phyloP scores from a whole-genome alignment of 2,113 vertebrate genomes.

The Urocolius indicus region DNA sequence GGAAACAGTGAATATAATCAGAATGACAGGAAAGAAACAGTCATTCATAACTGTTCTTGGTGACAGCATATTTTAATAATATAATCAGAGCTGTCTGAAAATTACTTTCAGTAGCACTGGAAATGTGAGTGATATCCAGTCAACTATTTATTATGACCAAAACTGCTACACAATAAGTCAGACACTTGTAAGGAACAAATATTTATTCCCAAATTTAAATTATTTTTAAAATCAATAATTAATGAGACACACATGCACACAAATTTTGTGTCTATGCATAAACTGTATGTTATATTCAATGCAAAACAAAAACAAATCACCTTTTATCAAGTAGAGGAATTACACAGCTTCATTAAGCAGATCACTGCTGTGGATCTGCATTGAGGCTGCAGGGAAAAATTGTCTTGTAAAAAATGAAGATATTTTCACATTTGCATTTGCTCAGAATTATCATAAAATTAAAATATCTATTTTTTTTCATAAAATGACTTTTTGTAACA shows the following conservation, averaged over 20 bases:
- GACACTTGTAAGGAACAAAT: not conserved
- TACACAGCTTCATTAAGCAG: not conserved
- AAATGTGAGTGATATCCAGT: not conserved
- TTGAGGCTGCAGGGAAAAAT: not conserved
- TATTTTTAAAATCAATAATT: not conserved
- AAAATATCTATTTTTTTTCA: not conserved
- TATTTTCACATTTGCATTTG: constrained; percentile 1
- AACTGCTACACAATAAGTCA: not conserved
- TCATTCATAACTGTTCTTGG: not conserved
- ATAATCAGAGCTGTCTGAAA: not conserved
- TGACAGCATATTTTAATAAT: constrained; percentile 19
- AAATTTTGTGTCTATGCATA: not conserved
- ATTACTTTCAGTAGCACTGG: not conserved
- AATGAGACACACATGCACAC: not conserved
- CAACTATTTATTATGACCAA: not conserved
- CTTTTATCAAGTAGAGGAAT: not conserved
- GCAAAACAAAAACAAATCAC: not conserved
- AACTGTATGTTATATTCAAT: not conserved
- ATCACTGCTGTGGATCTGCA: not conserved
- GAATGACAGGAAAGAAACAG: constrained; percentile 9
- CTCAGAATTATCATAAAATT: not conserved
- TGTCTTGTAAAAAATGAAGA: not conserved
- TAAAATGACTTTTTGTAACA: not conserved
- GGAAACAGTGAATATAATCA: constrained; percentile 1
- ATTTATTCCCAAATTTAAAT: not conserved